These are phyloP conservation scores for Drosophila sucinea DNA, from an alignment of 1,140 invertebrate species.

Conservation along the genomic window DNA sequence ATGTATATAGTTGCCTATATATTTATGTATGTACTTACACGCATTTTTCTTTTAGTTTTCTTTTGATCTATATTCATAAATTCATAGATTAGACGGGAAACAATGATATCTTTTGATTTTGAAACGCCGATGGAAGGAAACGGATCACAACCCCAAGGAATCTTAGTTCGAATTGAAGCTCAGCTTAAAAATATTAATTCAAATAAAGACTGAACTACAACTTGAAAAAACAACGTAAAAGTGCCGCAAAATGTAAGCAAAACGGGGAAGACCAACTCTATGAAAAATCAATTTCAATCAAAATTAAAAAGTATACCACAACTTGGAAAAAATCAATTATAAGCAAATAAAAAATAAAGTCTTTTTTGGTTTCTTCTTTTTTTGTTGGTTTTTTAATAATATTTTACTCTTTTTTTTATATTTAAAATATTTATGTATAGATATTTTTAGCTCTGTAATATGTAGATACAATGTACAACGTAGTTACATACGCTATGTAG, in stretches of 20 bases:
- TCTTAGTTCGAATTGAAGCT: not conserved
- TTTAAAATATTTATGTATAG: constrained; percentile 59
- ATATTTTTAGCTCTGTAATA: constrained; percentile 66
- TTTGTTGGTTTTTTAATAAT: constrained; percentile 71
- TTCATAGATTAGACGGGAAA: constrained; percentile 12
- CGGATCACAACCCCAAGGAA: not conserved
- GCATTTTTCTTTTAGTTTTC: constrained; percentile 10
- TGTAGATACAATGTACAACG: constrained; percentile 76
- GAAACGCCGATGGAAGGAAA: not conserved
- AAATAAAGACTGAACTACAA: not conserved
- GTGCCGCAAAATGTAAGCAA: not conserved
- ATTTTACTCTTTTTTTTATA: constrained; percentile 79
- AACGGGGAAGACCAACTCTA: not conserved
- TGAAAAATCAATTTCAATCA: not conserved
- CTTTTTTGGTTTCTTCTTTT: constrained; percentile 28
- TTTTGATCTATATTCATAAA: constrained; percentile 2
- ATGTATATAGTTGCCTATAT: constrained; percentile 34
- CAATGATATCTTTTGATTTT: not conserved
- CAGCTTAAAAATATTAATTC: not conserved
- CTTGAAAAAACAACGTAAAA: not conserved
- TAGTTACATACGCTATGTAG: constrained; percentile 50
- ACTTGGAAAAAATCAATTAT: constrained; percentile 12
- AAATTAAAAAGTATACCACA: constrained; percentile 34
- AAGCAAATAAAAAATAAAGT: constrained; percentile 26
- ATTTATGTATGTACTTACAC: constrained; percentile 43